Conservation (phyloP, 2,888 invertebrate genomes). For the Brassicogethes aeneus region DNA sequence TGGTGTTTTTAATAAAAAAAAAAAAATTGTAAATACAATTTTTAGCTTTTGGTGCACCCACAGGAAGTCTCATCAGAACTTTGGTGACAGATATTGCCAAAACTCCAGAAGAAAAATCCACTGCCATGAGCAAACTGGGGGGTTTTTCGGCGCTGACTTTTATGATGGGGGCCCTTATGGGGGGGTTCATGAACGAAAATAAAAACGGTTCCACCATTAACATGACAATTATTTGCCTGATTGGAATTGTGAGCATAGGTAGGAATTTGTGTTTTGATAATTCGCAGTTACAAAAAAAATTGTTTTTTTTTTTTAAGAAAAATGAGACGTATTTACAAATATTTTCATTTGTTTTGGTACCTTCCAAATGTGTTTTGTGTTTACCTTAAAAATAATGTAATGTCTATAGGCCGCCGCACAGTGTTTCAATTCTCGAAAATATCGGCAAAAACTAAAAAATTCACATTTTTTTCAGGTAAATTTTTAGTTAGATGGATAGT, state of each 20-base stretch:
- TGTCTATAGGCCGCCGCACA: too few relatives aligned
- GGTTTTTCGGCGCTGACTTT: constrained; percentile 10
- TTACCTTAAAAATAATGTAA: too few relatives aligned
- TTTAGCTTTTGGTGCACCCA: constrained; percentile 9
- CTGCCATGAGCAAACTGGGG: constrained; percentile 13
- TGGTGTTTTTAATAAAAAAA: not conserved
- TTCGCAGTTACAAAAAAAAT: too few relatives aligned
- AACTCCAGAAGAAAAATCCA: constrained; percentile 10
- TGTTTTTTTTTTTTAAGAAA: too few relatives aligned
- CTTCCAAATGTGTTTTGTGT: too few relatives aligned
- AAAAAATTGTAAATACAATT: not conserved
- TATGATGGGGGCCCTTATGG: constrained; percentile 13
- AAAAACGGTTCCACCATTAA: constrained; percentile 9
- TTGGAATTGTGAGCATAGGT: constrained; percentile 6
- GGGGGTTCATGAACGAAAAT: constrained; percentile 17
- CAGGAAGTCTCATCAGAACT: constrained; percentile 4
- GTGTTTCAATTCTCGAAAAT: too few relatives aligned
- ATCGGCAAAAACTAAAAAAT: too few relatives aligned
- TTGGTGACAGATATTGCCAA: constrained; percentile 5
- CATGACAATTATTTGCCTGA: constrained; percentile 10
- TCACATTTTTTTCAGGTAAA: too few relatives aligned
- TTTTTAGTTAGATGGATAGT: too few relatives aligned
- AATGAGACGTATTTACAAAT: too few relatives aligned
- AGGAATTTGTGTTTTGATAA: not conserved
- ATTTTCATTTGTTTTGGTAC: too few relatives aligned